Conservation (phyloP, 2,888 invertebrate species). For the Gortyna flavago region DNA sequence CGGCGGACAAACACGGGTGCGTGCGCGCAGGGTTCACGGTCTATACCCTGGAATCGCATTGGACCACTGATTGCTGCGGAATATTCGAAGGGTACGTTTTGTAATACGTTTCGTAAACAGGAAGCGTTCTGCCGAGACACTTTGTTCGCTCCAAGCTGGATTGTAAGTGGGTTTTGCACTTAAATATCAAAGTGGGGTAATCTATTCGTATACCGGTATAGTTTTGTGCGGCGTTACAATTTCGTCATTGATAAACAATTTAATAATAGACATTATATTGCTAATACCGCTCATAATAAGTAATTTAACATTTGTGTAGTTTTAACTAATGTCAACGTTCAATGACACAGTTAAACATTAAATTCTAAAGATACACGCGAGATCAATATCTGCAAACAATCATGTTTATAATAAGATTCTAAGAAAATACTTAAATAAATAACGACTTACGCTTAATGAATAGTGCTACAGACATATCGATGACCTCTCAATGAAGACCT, state of each 20-base stretch:
- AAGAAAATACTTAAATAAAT: conserved; percentile 27
- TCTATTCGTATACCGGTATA: conserved; percentile 53
- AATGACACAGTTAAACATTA: conserved; percentile 41
- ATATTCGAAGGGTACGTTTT: conserved; percentile 78
- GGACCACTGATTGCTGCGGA: conserved; percentile 74
- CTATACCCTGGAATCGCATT: conserved; percentile 85
- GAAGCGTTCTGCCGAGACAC: conserved; percentile 70
- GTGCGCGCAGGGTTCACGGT: conserved; percentile 87
- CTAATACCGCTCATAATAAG: conserved; percentile 5
- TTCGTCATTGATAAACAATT: conserved; percentile 62
- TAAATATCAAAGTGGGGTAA: conserved; percentile 64
- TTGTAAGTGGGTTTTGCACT: conserved; percentile 67
- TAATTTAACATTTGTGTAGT: conserved; percentile 12
- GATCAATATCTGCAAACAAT: conserved; percentile 25
- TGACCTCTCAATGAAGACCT: not conserved
- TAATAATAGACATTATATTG: conserved; percentile 36
- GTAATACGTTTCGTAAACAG: conserved; percentile 76
- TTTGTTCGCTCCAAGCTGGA: conserved; percentile 67
- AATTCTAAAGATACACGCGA: conserved; percentile 23
- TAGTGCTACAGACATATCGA: not conserved
- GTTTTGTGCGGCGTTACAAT: conserved; percentile 48
- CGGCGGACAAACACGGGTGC: conserved; percentile 81
- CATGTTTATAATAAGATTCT: not conserved
- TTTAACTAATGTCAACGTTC: conserved; percentile 27
- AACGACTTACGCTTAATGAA: conserved; percentile 1